Conservation (phyloP, 2,888 invertebrate species). For the Phrixothrix hirtus region DNA sequence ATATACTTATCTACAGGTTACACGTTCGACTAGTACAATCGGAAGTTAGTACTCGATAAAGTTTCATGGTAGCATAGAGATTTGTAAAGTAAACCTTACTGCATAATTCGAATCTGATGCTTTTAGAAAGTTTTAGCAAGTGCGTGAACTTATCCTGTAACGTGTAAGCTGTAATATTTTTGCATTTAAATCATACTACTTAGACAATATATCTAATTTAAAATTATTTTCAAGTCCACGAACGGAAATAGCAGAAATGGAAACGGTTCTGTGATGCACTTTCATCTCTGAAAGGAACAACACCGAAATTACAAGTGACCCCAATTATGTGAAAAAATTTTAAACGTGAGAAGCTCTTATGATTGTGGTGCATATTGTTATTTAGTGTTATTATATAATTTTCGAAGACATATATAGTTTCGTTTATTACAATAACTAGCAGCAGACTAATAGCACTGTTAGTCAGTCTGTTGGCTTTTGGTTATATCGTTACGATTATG, state of each 20-base stretch:
- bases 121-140: too few species aligned
- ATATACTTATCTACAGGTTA: too few species aligned
- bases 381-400: constrained; percentile 40
- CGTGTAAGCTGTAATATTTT: too few species aligned
- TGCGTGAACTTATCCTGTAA: too few species aligned
- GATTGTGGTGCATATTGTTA: constrained; percentile 54
- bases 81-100: too few species aligned
- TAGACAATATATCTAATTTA: too few species aligned
- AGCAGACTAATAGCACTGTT: constrained; percentile 18
- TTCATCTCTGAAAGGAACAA: constrained; percentile 37
- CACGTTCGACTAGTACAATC: too few species aligned
- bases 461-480: constrained; percentile 30
- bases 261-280: constrained; percentile 83
- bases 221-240: constrained; percentile 36
- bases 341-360: constrained; percentile 46
- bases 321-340: constrained; percentile 11
- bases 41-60: too few species aligned
- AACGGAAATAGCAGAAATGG: constrained; percentile 86
- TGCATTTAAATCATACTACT: too few species aligned
- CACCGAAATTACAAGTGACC: constrained; percentile 32
- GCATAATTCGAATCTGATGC: too few species aligned
- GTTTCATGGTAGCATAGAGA: too few species aligned
- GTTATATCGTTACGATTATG: constrained; percentile 39
- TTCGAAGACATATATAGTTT: constrained; percentile 17
- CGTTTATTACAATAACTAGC: constrained; percentile 13